Evolutionary conservation across 2,797 vertebrate genomes (phyloP).

Genomic region (Vipera latastei): DNA sequence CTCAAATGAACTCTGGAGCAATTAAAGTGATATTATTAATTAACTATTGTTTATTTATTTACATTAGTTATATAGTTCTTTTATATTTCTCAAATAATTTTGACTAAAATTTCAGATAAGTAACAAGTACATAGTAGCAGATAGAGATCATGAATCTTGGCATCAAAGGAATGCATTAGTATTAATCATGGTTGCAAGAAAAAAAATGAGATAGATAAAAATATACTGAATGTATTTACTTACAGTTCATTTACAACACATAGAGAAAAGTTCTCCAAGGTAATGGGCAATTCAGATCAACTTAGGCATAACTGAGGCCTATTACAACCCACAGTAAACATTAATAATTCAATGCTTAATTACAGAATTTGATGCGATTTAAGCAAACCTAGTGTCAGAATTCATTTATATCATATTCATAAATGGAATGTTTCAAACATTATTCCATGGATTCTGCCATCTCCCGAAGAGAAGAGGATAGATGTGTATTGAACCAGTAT

Average conservation of each 20-base stretch:
- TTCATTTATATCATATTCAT: too few relatives aligned
- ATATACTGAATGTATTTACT: slow-evolving; percentile 25
- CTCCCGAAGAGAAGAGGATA: too few relatives aligned
- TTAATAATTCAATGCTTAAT: neutral
- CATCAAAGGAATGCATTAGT: slow-evolving; percentile 1
- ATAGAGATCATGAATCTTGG: slow-evolving; percentile 18
- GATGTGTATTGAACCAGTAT: too few relatives aligned
- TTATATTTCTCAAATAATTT: slow-evolving; percentile 9
- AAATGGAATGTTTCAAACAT: too few relatives aligned
- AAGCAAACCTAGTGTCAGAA: neutral
- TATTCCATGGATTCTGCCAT: too few relatives aligned
- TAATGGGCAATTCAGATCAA: neutral
- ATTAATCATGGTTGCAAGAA: slow-evolving; percentile 7
- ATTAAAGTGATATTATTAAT: neutral
- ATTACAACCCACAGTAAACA: neutral
- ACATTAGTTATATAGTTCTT: slow-evolving; percentile 24
- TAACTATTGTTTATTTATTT: neutral
- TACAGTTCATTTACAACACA: neutral
- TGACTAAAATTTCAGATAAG: slow-evolving; percentile 9
- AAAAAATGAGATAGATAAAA: slow-evolving; percentile 20
- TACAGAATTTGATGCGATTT: neutral
- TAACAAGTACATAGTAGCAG: slow-evolving; percentile 1
- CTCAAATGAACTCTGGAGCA: neutral
- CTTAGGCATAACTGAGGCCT: neutral
- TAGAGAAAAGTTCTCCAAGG: neutral